Base-by-base conservation (phyloP, 2,797 vertebrate species). In the Melanotaenia maccullochi region DNA sequence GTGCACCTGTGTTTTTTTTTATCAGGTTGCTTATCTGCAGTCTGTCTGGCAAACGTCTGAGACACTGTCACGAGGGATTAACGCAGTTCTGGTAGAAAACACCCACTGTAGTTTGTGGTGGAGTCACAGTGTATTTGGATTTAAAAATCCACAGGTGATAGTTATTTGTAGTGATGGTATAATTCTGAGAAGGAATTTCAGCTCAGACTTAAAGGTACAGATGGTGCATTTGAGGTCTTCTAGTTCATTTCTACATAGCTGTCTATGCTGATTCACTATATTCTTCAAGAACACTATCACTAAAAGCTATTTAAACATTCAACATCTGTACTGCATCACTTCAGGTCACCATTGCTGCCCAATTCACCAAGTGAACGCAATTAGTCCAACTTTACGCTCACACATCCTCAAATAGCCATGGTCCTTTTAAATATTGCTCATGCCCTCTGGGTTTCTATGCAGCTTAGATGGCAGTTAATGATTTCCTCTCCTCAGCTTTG, bases 371-470 rank as follows among this genome's bases (percentile, higher is more conserved):
- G 49, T 35, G 60, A 82, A 63, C 30, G 52, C 36, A 65, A 78
- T 68, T 71, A 18, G 5, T 78, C 55, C 78, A 55, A 84, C 82
- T 55, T 59, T 18, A 71, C 68, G 72, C 74, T 85, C 68, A 59
- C 68, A 74, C 67, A 0, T 82, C 73, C 78, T 76, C 40, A 80
- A 80, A 85, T 86, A 86, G 61, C 61, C 9, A n/a, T 13, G 13
- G 54, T 60, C 6, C 9, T 67, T 75, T 75, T 38, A 65, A 70
- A 36, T 20, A 1, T 35, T n/a, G 9, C 54, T 64, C 0, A 69
- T 67, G 63, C 20, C n/a, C 64, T 68, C 20, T 67, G 47, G 16
- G 42, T 66, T 63, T 59, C 7, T 25, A 42, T 44, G 36, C 35
- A 16, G 24, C 40, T 38, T 24, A 12, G 20, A 22, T 0, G 0